Evolutionary conservation across 35 echinoderm and acorn worm genomes (phyloP).

Genomic region (Acanthaster planci): DNA sequence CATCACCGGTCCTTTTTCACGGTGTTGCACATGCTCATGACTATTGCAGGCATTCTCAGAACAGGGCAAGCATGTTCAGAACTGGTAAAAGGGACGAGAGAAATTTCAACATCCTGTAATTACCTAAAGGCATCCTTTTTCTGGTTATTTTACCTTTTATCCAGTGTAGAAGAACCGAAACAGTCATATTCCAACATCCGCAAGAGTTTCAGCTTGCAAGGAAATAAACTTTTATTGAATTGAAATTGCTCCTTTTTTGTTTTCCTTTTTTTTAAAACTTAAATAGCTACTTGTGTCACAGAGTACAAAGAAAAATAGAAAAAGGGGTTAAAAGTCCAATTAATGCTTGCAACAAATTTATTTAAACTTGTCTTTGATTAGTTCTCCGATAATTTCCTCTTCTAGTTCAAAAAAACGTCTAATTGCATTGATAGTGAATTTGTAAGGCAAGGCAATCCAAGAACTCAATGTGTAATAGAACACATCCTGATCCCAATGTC

Average conservation of each 20-base stretch:
- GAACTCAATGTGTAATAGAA: too few species aligned
- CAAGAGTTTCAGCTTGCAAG: constrained; percentile 7
- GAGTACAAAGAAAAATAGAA: not conserved
- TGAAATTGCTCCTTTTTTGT: not conserved
- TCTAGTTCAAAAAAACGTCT: not conserved
- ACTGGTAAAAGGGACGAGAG: too few species aligned
- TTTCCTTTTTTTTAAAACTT: constrained; percentile 2
- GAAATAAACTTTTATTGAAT: constrained; percentile 14
- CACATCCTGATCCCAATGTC: too few species aligned
- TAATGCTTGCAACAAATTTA: constrained; percentile 24
- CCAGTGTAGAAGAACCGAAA: not conserved
- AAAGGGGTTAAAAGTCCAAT: not conserved
- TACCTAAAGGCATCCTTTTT: too few species aligned
- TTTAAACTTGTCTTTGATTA: not conserved
- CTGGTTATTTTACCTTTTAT: too few species aligned
- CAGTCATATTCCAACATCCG: not conserved
- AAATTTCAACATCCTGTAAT: not conserved
- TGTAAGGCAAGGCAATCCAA: too few species aligned
- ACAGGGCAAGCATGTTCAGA: too few species aligned
- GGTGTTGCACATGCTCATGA: too few species aligned
- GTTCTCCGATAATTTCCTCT: not conserved
- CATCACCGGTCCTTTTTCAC: too few species aligned
- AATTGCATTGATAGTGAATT: constrained; percentile 23
- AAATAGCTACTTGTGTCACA: constrained; percentile 1
- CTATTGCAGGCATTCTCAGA: too few species aligned